Evolutionary conservation across 2,797 vertebrate genomes (phyloP).

Genomic region (Melanotaenia parkinsoni): DNA sequence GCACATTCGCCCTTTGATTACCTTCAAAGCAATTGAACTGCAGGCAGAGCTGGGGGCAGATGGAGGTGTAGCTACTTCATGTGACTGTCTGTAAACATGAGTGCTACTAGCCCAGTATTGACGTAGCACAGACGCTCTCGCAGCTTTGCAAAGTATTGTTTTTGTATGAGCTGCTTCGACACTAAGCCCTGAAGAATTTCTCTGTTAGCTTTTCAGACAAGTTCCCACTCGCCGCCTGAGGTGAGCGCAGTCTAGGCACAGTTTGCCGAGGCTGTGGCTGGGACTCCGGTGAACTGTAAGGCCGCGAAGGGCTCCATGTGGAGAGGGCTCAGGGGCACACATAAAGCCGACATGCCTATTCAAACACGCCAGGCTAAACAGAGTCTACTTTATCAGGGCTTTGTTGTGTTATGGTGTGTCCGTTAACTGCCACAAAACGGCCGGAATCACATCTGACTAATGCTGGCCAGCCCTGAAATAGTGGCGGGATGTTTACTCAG

Average conservation of each 20-base stretch:
- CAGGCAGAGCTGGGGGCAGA: not conserved
- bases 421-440: constrained; percentile 58
- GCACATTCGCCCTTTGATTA: constrained; percentile 1
- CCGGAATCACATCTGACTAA: constrained; percentile 34
- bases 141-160: constrained; percentile 63
- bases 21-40: not conserved
- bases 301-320: constrained; percentile 56
- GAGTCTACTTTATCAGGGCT: constrained; percentile 24
- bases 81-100: not conserved
- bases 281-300: constrained; percentile 69
- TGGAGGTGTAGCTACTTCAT: not conserved
- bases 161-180: constrained; percentile 56
- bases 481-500: constrained; percentile 80
- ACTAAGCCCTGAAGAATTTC: constrained; percentile 81
- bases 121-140: constrained; percentile 29
- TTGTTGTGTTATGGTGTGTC: constrained; percentile 37
- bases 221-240: constrained; percentile 81
- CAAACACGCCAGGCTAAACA: constrained; percentile 36
- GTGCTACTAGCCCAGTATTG: constrained; percentile 5
- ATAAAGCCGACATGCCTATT: constrained; percentile 37
- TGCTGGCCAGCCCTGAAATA: constrained; percentile 39
- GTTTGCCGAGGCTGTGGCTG: constrained; percentile 56
- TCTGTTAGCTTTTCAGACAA: constrained; percentile 80
- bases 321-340: constrained; percentile 63
- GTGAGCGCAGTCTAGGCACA: constrained; percentile 34